Conservation (phyloP, 1,140 invertebrate genomes). For the Orchesella cincta region DNA sequence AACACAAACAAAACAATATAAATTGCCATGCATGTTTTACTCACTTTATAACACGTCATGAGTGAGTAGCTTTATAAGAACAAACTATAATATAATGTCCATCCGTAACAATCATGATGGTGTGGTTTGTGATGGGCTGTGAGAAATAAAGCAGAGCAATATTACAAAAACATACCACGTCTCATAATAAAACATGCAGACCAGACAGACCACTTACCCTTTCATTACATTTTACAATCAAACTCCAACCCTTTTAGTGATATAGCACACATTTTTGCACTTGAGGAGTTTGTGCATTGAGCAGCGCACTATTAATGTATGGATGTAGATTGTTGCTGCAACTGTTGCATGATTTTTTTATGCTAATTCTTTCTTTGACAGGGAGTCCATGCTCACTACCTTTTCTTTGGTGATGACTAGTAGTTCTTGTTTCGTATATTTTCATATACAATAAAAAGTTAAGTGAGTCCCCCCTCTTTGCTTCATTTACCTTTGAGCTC, state of each 20-base stretch:
- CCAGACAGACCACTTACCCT: conserved; percentile 1
- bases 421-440: not conserved
- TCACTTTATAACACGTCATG: no score
- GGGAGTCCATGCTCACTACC: not conserved
- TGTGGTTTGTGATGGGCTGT: not conserved
- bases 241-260: conserved; percentile 9
- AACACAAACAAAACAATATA: not conserved
- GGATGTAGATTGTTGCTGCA: not conserved
- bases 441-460: not conserved
- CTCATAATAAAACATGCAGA: not conserved
- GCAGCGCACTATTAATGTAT: no score
- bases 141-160: conserved; percentile 19
- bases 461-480: not conserved
- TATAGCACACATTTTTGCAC: not conserved
- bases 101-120: not conserved
- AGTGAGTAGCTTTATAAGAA: no score
- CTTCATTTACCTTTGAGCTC: conserved; percentile 20
- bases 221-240: not conserved
- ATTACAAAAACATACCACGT: not conserved
- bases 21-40: no score
- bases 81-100: no score
- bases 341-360: conserved; percentile 20
- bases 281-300: not conserved
- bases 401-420: not conserved
- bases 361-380: not conserved